Percentiles rank a stretch among this genome's conserved stretches.
Conservation (phyloP, 2,113 vertebrate species). For the Rhinoderma darwinii region DNA sequence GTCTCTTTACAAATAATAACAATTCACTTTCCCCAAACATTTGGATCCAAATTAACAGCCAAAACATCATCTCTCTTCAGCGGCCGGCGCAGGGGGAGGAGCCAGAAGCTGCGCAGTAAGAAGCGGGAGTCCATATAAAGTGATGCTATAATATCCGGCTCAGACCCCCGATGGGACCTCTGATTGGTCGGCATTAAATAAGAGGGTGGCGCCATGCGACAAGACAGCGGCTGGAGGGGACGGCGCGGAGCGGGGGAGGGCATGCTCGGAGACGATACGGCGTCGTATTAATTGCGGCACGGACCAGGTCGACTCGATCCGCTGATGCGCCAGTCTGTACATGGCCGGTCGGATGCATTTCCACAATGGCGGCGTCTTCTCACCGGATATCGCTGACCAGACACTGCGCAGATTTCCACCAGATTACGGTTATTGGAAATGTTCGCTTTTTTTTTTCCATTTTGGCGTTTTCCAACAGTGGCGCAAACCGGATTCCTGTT, state of each 20-base stretch:
- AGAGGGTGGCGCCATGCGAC: not conserved
- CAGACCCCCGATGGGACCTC: not conserved
- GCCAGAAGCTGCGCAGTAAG: not conserved
- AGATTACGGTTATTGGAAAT: too few species aligned
- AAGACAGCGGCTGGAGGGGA: not conserved
- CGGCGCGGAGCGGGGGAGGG: not conserved
- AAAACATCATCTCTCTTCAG: not conserved
- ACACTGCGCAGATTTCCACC: too few species aligned
- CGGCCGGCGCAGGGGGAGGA: not conserved
- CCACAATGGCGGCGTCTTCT: not conserved
- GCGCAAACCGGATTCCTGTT: not conserved
- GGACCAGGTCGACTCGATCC: not conserved
- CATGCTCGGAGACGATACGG: not conserved
- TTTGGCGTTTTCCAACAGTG: not conserved
- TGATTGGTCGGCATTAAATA: not conserved
- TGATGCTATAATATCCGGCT: not conserved
- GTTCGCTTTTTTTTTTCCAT: too few species aligned
- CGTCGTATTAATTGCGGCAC: not conserved
- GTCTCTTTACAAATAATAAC: too few species aligned
- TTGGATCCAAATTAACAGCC: not conserved
- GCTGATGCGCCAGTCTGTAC: not conserved
- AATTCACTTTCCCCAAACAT: not conserved
- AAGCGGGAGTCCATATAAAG: not conserved
- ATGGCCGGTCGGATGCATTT: not conserved
- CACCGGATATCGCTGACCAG: too few species aligned